Evolutionary conservation across 2,113 vertebrate genomes (phyloP).

Genomic region (Ardeotis arabs): DNA sequence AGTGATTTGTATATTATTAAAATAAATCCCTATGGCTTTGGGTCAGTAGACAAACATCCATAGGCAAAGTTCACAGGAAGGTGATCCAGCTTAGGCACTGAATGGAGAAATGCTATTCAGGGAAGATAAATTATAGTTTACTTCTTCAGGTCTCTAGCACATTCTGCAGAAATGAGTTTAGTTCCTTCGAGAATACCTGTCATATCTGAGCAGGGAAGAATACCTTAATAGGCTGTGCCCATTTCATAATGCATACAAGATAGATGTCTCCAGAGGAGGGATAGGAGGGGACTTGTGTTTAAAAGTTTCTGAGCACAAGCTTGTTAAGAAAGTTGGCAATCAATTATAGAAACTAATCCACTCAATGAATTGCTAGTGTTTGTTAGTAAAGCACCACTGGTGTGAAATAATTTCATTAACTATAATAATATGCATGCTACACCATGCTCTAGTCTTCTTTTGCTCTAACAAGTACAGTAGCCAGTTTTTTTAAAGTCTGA

Average conservation of each 20-base stretch:
- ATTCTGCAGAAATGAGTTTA: slow-evolving; percentile 81
- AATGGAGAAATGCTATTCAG: slow-evolving; percentile 63
- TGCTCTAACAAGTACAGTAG: neutral
- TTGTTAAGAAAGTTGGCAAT: slow-evolving; percentile 15
- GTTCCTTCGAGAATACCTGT: slow-evolving; percentile 82
- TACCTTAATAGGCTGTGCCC: slow-evolving; percentile 65
- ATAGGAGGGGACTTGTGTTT: neutral
- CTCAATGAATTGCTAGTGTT: neutral
- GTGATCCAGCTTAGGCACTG: slow-evolving; percentile 70
- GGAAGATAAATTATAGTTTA: slow-evolving; percentile 77
- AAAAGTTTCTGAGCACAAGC: slow-evolving; percentile 31
- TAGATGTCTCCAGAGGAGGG: slow-evolving; percentile 27
- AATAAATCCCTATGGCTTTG: slow-evolving; percentile 70
- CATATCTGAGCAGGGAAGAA: slow-evolving; percentile 76
- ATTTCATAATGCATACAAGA: slow-evolving; percentile 62
- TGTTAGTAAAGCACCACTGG: neutral
- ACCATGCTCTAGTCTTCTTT: neutral
- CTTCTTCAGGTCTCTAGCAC: slow-evolving; percentile 73
- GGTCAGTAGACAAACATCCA: slow-evolving; percentile 70
- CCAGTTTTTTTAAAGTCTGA: neutral
- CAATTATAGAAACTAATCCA: slow-evolving; percentile 16
- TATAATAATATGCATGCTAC: neutral
- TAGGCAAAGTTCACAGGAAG: slow-evolving; percentile 80
- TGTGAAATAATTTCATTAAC: slow-evolving; percentile 4
- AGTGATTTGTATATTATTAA: slow-evolving; percentile 58